Evolutionary conservation across 2,797 vertebrate genomes (phyloP), one percentile per base, ranked within the genome.

Genomic region (Sebastes cheni): DNA sequence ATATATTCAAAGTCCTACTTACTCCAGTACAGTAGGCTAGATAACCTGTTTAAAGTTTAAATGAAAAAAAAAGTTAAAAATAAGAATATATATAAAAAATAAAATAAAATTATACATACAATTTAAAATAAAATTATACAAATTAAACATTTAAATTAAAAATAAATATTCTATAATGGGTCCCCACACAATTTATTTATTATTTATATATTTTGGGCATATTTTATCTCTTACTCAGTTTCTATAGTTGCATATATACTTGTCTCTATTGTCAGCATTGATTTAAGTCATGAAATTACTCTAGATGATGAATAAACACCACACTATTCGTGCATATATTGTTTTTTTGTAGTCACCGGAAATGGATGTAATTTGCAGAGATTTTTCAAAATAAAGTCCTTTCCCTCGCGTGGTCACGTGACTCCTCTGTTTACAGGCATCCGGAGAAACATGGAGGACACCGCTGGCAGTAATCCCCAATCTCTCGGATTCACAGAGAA

Each of bases 381-480:
- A 77, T 39, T 39, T 85, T 93, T 88, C 88, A 88, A 91, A 92
- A 83, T 86, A 90, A 75, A 59, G 76, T 83, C 58, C 1, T 55
- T 5, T 50, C 9, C 5, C 56, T 50, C 8, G 12, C 16, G 50
- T 22, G 77, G 55, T 95, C 96, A 96, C 95, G 92, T 95, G 93
- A 94, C 91, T 75, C 87, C 79, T 90, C 85, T 97, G 96, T 97
- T 96, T 96, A 96, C 94, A 95, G 94, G 94, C 95, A 94, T 95
- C 95, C 95, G 94, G 95, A 92, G 91, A 93, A 96, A 92, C 90
- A 99, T 98, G 98, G 97, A 97, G 97, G 97, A 97, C 89, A 84
- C 94, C 84, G 87, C 93, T 58, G 93, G 93, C 81, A 93, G 91
- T 93, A 95, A 94, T 90, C 83, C 95, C 75, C 95, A 96, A 81